Evolutionary conservation across 2,888 invertebrate genomes (phyloP), one percentile per base, ranked within the genome.

Genomic region (Pristionchus mayeri): DNA sequence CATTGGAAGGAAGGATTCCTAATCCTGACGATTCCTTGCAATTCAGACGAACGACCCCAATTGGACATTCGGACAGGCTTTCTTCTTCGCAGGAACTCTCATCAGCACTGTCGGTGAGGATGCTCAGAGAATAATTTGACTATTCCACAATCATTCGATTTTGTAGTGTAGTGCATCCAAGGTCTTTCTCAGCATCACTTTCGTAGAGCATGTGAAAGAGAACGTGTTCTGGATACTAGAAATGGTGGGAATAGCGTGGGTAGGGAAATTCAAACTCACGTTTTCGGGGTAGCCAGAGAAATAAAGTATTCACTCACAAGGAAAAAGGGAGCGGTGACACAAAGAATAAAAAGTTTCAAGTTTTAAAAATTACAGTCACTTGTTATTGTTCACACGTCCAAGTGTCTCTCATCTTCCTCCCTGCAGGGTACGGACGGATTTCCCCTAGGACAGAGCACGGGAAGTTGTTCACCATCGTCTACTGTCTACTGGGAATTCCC

Each of bases 1-100:
- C n/a, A n/a, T n/a, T n/a, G n/a, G n/a, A n/a, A n/a, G n/a, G n/a
- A n/a, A n/a, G n/a, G n/a, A n/a, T n/a, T n/a, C n/a, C n/a, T n/a
- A n/a, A n/a, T n/a, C n/a, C n/a, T n/a, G n/a, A n/a, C n/a, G n/a
- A n/a, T n/a, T n/a, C n/a, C n/a, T n/a, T n/a, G n/a, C n/a, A n/a
- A n/a, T 40, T 13, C 67, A 52, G 76, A 76, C 76, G 18, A 95
- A 95, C 2, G 96, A 96, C 87, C 95, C 96, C 18, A 96, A 96
- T 93, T 97, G 97, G 97, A 96, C 96, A 93, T 96, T 97, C 93
- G 96, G 96, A 34, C 96, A 96, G 93, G 96, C 96, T 0, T 93
- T 97, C 84, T 97, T 97, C 94, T 97, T 97, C 93, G 95, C 96
- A 0, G 95, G 96, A 80, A 96, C 96, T 0, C 95, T 97, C 13